Conservation (phyloP, 2,113 vertebrate species). For the Hippocampus mohnikei region DNA sequence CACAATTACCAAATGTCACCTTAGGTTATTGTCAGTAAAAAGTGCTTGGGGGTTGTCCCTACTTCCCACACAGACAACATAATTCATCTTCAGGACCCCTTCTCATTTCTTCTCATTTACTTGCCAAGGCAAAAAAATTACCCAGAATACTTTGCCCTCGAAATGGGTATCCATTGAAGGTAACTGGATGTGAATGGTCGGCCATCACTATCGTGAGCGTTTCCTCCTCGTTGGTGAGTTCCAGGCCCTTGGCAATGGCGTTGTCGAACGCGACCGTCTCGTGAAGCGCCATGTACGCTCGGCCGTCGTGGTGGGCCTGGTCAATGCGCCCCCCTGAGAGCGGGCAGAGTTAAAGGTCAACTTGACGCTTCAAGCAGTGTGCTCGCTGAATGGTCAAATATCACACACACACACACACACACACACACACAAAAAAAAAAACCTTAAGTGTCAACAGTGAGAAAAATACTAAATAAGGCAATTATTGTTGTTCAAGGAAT, state of each 20-base stretch:
- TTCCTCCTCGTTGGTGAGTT: constrained; percentile 68
- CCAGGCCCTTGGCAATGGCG: constrained; percentile 66
- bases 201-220: constrained; percentile 73
- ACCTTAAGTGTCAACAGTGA: too few species aligned
- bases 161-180: constrained; percentile 72
- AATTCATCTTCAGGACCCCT: background rate
- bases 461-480: too few species aligned
- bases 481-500: too few species aligned
- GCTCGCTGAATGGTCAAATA: too few species aligned
- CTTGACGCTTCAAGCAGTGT: background rate
- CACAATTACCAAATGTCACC: background rate
- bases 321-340: constrained; percentile 73
- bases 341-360: background rate
- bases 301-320: constrained; percentile 72
- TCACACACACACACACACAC: too few species aligned
- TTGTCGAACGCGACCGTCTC: constrained; percentile 68
- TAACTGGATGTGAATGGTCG: constrained; percentile 74
- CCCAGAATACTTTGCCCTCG: constrained; percentile 76
- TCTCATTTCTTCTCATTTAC: background rate
- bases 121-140: constrained; percentile 31
- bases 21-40: background rate
- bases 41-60: background rate
- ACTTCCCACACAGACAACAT: background rate
- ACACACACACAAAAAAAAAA: too few species aligned
- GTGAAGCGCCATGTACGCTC: constrained; percentile 71